Base-by-base conservation (phyloP, 2,797 vertebrate genomes). In the Melanotaenia maccullochi region DNA sequence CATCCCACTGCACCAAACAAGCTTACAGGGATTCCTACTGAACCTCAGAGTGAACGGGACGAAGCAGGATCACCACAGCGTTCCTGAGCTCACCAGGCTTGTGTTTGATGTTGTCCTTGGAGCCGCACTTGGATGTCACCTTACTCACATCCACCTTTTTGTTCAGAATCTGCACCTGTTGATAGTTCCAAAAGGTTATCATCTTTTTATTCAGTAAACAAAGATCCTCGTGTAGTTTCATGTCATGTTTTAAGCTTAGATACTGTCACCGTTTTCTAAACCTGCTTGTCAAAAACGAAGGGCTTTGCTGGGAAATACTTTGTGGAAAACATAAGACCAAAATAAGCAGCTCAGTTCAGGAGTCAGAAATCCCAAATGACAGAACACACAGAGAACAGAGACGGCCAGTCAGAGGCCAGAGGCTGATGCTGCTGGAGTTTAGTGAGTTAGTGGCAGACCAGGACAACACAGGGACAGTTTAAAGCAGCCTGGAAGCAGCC, bases 91-190 rank as follows among this genome's bases (percentile, higher is more conserved):
- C 90, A 99, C 97, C 97, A 83, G 97, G 96, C 86, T 97, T 99
- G 79, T 97, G 95, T 79, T 97, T 98, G 79, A 97, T 95, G 87
- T 95, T 97, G 56, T 93, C 86, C 92, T 98, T 98, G 38, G 97
- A 99, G 62, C 97, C 97, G 9, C 96, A 98, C 90, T 97, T 99
- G 40, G 97, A 96, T 12, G 96, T 96, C 89, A 98, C 96, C 89
- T 97, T 98, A 75, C 97, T 98, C 62, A 97, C 72, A 62, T 99
- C 97, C 12, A 98, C 95, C 76, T 98, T 99, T 93, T 96, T 97
- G 93, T 87, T 98, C 83, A 96, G 95, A 84, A 98, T 98, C 92
- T 98, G 96, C 81, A 99, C 95, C 97, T 95, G 90, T 75, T 38
- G 35, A 75, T 79, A 12, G 66, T 59, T 74, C 86, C 65, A 84